Evolutionary conservation across 2,888 invertebrate species (phyloP).

Genomic region (Capitulum mitella): DNA sequence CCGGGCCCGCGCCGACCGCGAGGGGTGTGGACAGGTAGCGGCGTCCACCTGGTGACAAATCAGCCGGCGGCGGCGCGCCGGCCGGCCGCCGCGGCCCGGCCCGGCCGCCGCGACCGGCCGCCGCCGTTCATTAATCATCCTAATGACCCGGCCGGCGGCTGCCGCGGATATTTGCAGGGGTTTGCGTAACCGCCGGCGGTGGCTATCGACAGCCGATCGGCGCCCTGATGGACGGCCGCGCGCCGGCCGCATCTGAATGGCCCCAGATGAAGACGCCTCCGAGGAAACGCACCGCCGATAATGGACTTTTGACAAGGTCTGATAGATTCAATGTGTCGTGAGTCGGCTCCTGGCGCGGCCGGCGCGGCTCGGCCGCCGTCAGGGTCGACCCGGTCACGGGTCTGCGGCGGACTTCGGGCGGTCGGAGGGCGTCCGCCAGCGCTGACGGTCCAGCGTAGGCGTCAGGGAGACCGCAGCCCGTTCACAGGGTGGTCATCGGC

Average conservation of each 20-base stretch:
- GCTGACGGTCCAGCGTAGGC: background rate
- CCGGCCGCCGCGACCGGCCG: background rate
- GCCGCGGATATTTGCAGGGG: constrained; percentile 2
- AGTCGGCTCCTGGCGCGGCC: too few species aligned
- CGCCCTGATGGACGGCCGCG: background rate
- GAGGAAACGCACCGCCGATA: background rate
- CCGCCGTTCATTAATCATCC: constrained; percentile 3
- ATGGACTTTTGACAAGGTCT: constrained; percentile 17
- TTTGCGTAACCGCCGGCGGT: background rate
- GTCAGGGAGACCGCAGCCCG: too few species aligned
- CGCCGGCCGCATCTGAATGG: background rate
- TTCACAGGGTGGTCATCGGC: too few species aligned
- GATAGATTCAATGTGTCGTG: background rate
- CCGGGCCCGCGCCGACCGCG: background rate
- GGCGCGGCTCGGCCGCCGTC: too few species aligned
- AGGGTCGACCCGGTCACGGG: too few species aligned
- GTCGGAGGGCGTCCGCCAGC: background rate
- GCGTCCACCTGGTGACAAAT: constrained; percentile 8
- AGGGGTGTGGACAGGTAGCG: constrained; percentile 6
- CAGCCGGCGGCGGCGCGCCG: background rate
- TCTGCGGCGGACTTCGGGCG: background rate
- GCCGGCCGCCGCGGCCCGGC: background rate
- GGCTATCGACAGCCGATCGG: background rate
- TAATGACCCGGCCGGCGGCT: background rate
- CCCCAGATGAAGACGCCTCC: background rate